Evolutionary conservation across 2,888 invertebrate species (phyloP).

Genomic region (Macrosoma leucophasiata): DNA sequence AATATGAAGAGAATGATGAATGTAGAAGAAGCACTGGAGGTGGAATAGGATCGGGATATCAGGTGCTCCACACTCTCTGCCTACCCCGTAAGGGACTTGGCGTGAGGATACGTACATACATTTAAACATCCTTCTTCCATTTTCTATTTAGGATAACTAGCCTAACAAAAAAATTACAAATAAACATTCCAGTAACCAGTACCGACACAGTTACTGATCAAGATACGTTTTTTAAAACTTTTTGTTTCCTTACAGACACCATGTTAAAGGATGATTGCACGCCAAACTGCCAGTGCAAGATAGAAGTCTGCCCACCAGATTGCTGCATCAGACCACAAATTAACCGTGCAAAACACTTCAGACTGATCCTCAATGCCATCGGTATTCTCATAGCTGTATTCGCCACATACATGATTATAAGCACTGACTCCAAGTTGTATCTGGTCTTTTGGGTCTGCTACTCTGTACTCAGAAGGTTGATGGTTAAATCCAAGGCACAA

Average conservation of each 20-base stretch:
- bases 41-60: too few species aligned
- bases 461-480: constrained; percentile 52
- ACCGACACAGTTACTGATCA: too few species aligned
- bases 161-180: too few species aligned
- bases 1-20: too few species aligned
- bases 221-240: constrained; percentile 6
- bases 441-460: constrained; percentile 60
- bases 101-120: too few species aligned
- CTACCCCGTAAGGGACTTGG: too few species aligned
- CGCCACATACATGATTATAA: constrained; percentile 54
- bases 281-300: constrained; percentile 28
- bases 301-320: constrained; percentile 34
- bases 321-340: constrained; percentile 36
- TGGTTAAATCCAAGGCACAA: constrained; percentile 35
- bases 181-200: too few species aligned
- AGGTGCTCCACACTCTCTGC: too few species aligned
- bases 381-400: constrained; percentile 52
- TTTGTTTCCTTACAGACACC: constrained; percentile 34
- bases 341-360: constrained; percentile 20
- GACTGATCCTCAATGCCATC: constrained; percentile 41
- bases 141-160: too few species aligned
- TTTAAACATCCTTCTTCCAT: too few species aligned
- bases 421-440: constrained; percentile 55
- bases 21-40: too few species aligned
- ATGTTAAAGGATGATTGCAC: constrained; percentile 29